Percentiles rank a stretch among this genome's conserved stretches.
Conservation (phyloP, 1,140 invertebrate species). For the Schlechtendalia chinensis region DNA sequence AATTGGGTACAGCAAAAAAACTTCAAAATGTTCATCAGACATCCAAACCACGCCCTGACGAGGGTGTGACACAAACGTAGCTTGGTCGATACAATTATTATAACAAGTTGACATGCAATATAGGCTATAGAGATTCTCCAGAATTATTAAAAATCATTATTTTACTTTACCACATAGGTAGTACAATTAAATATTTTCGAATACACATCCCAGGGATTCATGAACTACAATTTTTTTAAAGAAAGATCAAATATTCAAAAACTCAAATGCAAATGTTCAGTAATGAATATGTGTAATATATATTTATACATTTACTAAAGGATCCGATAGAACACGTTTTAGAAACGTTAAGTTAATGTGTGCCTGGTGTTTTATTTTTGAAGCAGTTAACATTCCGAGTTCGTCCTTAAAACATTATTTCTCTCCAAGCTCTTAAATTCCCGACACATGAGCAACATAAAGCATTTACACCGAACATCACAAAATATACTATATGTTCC, state of each 20-base stretch:
- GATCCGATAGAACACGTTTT: not conserved
- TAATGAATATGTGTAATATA: not conserved
- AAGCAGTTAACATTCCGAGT: not conserved
- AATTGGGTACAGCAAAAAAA: slow-evolving; percentile 31
- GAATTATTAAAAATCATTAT: slow-evolving; percentile 46
- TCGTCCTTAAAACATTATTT: not conserved
- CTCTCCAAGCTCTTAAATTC: not conserved
- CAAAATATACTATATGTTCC: no score
- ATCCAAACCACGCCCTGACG: slow-evolving; percentile 30
- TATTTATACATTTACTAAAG: not conserved
- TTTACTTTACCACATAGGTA: not conserved
- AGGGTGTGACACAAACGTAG: slow-evolving; percentile 42
- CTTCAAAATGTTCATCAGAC: slow-evolving; percentile 38
- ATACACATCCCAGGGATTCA: not conserved
- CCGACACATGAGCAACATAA: no score
- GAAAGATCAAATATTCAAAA: not conserved
- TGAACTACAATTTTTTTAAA: not conserved
- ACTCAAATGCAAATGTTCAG: no score
- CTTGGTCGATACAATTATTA: slow-evolving; percentile 45
- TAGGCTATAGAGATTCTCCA: not conserved
- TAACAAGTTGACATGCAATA: slow-evolving; percentile 42
- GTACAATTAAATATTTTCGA: not conserved
- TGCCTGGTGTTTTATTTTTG: slow-evolving; percentile 4
- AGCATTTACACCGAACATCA: no score
- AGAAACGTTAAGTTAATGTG: not conserved